Evolutionary conservation across 2,113 vertebrate species (phyloP), one percentile per base, ranked within the genome.

Genomic region (Raja brachyura): DNA sequence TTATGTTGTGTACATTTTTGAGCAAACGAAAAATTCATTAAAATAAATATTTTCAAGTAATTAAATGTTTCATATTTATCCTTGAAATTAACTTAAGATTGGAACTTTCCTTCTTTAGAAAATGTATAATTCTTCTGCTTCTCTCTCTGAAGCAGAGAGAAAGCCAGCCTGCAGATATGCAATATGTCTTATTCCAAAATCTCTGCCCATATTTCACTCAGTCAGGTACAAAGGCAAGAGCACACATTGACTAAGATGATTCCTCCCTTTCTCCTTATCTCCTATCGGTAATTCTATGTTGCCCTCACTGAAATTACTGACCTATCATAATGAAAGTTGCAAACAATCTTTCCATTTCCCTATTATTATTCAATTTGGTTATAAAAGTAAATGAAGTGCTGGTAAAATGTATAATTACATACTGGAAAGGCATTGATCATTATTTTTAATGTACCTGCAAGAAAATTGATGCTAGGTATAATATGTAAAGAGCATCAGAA

Each of bases 41-140:
- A 85, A 92, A 92, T 92, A 74, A 48, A 73, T 92, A 73, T 92
- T 74, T 90, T 90, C n/a, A 31, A 90, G 3, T 54, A 73, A 13
- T 73, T 48, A 28, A 54, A 39, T n/a, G 20, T 68, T 31, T 70
- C 8, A 68, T 7, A 7, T 33, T 88, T 33, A 10, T n/a, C 10
- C 25, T 90, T 66, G 18, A 33, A 48, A 18, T 68, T 68, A 61
- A 18, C 28, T 9, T 68, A 31, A 92, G 18, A 48, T 18, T 33
- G 48, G 16, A 18, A 22, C 14, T 73, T 25, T 3, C 4, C 8
- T 28, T 5, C 33, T 73, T 48, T 31, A n/a, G 59, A 63, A 63
- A 31, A 88, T 11, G 31, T 20, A n/a, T n/a, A 16, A 18, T 73
- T 90, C 33, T 68, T 90, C 63, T 48, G 18, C 4, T 33, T 90